Conservation (phyloP, 1,140 invertebrate genomes). For the Drosophila kepulauana region DNA sequence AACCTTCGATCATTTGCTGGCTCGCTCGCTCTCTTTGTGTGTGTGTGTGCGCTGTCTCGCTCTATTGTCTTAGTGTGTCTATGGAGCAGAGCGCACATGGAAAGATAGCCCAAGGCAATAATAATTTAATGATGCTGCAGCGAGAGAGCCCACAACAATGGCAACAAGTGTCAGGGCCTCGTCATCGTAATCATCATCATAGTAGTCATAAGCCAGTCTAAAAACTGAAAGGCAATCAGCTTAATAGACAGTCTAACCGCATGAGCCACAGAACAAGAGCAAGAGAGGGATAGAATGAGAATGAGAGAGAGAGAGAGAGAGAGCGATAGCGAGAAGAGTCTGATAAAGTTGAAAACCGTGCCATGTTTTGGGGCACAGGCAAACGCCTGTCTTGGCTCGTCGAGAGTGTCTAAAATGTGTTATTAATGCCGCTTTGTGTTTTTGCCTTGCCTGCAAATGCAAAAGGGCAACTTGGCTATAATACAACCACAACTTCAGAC, state of each 20-base stretch:
- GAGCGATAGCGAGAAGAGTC: neutral
- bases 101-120: constrained; percentile 68
- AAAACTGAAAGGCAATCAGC: constrained; percentile 61
- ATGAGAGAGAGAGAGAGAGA: neutral
- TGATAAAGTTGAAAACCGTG: too few species aligned
- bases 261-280: neutral
- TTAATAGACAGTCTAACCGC: constrained; percentile 46
- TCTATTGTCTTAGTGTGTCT: constrained; percentile 28
- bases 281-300: neutral
- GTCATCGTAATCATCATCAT: constrained; percentile 51
- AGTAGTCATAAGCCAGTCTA: constrained; percentile 22
- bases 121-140: constrained; percentile 80
- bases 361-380: constrained; percentile 23
- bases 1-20: neutral
- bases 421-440: constrained; percentile 65
- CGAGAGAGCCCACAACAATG: constrained; percentile 26
- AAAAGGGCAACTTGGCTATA: constrained; percentile 62
- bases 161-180: constrained; percentile 61
- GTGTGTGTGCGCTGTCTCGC: constrained; percentile 2
- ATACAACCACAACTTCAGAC: neutral
- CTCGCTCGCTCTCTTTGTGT: constrained; percentile 7
- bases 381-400: constrained; percentile 21
- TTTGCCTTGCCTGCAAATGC: constrained; percentile 38
- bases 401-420: constrained; percentile 70
- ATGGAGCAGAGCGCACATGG: constrained; percentile 25